phyloP scores from a whole-genome alignment of 2,888 invertebrate genomes.

The Hydrotaea cyrtoneurina region DNA sequence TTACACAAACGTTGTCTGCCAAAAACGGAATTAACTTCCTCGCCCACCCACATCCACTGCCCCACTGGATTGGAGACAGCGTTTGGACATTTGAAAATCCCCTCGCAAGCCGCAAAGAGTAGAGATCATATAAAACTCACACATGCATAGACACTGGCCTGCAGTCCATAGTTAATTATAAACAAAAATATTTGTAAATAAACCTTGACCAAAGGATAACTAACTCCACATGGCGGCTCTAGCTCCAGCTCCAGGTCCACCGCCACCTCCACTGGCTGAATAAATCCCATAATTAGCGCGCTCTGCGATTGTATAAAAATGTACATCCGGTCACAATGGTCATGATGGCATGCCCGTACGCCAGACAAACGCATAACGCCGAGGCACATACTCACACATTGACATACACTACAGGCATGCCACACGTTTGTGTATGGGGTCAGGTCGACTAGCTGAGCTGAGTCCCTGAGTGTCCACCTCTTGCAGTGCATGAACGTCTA shows the following conservation, averaged over 20 bases:
- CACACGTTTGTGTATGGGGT: slow-evolving; percentile 35
- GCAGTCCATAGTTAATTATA: slow-evolving; percentile 28
- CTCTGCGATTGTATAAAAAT: slow-evolving; percentile 54
- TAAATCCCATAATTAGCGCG: slow-evolving; percentile 64
- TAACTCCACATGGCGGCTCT: neutral
- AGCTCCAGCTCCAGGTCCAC: neutral
- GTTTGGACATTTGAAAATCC: slow-evolving; percentile 4
- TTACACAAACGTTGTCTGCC: neutral
- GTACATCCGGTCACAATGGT: slow-evolving; percentile 48
- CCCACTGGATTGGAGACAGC: too few relatives aligned
- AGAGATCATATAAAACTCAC: slow-evolving; percentile 12
- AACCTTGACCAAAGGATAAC: slow-evolving; percentile 50
- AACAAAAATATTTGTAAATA: slow-evolving; percentile 52
- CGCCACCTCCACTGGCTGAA: slow-evolving; percentile 15
- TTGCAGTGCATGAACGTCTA: too few relatives aligned
- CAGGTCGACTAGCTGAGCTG: slow-evolving; percentile 50
- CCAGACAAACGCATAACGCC: neutral
- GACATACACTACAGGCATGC: neutral
- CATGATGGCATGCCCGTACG: slow-evolving; percentile 45
- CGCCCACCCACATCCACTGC: too few relatives aligned
- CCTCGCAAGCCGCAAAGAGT: neutral
- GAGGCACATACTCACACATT: neutral
- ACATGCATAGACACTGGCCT: neutral
- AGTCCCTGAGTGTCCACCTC: neutral
- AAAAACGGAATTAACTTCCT: slow-evolving; percentile 15